Conservation (phyloP, 2,113 vertebrate genomes). For the Mastomys coucha region DNA sequence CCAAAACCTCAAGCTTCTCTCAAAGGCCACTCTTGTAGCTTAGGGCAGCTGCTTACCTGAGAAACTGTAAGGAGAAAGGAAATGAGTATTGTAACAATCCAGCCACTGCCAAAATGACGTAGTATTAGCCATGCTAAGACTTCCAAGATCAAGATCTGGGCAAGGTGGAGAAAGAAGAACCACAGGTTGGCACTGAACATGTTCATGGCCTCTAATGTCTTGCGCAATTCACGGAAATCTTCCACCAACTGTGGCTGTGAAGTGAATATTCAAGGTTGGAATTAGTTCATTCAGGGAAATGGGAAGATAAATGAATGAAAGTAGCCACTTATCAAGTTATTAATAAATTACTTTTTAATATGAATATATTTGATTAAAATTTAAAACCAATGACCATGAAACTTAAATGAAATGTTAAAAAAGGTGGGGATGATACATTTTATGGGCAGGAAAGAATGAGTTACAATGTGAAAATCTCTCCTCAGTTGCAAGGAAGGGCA, state of each 20-base stretch:
- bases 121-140: conserved; percentile 89
- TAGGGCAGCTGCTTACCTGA: conserved; percentile 88
- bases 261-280: not conserved
- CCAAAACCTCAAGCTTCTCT: not conserved
- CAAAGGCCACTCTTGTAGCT: not conserved
- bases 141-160: conserved; percentile 93
- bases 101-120: conserved; percentile 90
- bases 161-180: conserved; percentile 93
- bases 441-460: not conserved
- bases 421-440: not conserved
- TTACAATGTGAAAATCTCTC: not conserved
- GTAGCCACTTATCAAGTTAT: not conserved
- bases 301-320: not conserved
- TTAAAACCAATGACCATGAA: not conserved
- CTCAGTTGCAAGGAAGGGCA: not conserved
- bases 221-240: conserved; percentile 91
- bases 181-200: conserved; percentile 88
- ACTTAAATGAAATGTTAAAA: not conserved
- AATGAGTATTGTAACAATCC: conserved; percentile 90
- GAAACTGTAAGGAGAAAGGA: conserved; percentile 88
- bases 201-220: conserved; percentile 87
- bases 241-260: conserved; percentile 89
- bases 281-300: not conserved
- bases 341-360: not conserved
- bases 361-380: not conserved